Evolutionary conservation across 2,113 vertebrate genomes (phyloP).

Genomic region (Melanocharis versteri): DNA sequence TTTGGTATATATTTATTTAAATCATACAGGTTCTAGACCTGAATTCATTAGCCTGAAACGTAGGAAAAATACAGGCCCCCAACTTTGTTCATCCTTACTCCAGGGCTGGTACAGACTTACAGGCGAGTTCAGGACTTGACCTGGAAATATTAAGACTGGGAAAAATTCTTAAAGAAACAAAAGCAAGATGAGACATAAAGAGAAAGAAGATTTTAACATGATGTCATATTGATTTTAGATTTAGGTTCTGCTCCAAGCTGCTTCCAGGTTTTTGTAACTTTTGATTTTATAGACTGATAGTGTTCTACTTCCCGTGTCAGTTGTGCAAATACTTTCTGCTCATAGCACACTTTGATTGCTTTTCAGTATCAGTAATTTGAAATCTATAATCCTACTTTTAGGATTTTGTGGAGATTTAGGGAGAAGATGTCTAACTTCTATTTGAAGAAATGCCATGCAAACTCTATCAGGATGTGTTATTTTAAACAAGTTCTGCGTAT

Average conservation of each 20-base stretch:
- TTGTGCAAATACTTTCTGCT: neutral
- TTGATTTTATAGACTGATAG: neutral
- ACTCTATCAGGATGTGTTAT: neutral
- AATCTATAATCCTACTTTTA: neutral
- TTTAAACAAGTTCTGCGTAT: neutral
- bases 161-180: neutral
- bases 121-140: neutral
- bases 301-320: neutral
- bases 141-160: neutral
- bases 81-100: neutral
- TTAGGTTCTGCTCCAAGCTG: neutral
- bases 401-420: neutral
- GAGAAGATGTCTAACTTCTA: neutral
- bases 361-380: neutral
- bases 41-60: neutral
- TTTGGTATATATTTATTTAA: neutral
- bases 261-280: neutral
- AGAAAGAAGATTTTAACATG: neutral
- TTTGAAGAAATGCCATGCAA: neutral
- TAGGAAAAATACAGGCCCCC: accelerated
- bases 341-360: neutral
- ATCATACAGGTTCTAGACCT: neutral
- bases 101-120: neutral
- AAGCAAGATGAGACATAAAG: neutral
- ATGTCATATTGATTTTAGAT: neutral